Evolutionary conservation across 2,888 invertebrate genomes (phyloP).

Genomic region (Lottia scabra): DNA sequence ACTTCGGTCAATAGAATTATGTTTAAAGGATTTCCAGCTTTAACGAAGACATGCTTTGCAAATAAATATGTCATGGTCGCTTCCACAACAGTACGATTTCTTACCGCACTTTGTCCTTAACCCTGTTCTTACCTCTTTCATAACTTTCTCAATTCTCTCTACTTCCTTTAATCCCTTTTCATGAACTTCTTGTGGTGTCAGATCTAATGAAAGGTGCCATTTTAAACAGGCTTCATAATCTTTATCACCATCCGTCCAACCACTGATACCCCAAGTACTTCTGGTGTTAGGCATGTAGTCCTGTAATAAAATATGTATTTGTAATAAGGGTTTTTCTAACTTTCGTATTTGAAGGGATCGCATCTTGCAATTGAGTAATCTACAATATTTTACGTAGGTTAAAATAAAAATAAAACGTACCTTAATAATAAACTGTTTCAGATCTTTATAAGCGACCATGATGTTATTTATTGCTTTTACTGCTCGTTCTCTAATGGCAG

Average conservation of each 20-base stretch:
- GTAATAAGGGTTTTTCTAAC: too few relatives aligned
- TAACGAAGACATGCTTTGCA: too few relatives aligned
- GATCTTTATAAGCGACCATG: conserved; percentile 33
- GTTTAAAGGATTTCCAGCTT: too few relatives aligned
- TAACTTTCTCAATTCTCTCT: conserved; percentile 55
- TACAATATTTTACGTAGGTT: neutral
- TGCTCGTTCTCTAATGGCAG: conserved; percentile 25
- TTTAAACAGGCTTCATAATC: conserved; percentile 62
- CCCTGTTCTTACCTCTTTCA: conserved; percentile 41
- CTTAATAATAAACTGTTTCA: conserved; percentile 36
- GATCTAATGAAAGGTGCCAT: conserved; percentile 62
- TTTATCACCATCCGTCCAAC: conserved; percentile 58
- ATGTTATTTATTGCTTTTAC: conserved; percentile 28
- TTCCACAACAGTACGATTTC: too few relatives aligned
- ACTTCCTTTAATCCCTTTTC: conserved; percentile 63
- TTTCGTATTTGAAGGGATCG: too few relatives aligned
- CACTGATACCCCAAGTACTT: conserved; percentile 53
- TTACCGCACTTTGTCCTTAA: neutral
- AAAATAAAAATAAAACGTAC: conserved; percentile 22
- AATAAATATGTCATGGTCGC: neutral
- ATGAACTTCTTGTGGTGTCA: conserved; percentile 63
- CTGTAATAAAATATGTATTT: conserved; percentile 34
- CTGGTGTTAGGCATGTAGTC: conserved; percentile 56
- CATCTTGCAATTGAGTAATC: too few relatives aligned
- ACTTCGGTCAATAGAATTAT: too few relatives aligned